Evolutionary conservation across 2,797 vertebrate species (phyloP).

Genomic region (Gallinago stenura): DNA sequence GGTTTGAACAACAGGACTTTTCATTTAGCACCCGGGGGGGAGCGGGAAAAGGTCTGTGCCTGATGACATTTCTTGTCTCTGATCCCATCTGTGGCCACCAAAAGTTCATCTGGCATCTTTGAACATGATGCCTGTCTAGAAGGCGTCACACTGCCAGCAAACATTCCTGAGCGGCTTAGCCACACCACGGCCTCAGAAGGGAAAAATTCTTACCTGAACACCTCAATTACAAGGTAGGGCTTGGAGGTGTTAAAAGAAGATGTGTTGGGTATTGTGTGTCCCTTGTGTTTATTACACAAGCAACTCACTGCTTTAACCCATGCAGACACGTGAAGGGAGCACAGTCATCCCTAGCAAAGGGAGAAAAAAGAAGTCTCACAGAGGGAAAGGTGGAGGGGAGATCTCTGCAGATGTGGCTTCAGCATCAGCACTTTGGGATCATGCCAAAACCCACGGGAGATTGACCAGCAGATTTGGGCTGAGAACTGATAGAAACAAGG

Average conservation of each 20-base stretch:
- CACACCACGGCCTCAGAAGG: rapidly evolving
- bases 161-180: background rate
- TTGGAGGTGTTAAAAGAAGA: background rate
- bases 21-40: background rate
- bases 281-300: background rate
- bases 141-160: background rate
- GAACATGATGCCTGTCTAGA: background rate
- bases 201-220: background rate
- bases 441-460: background rate
- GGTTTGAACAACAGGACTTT: background rate
- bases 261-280: background rate
- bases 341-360: background rate
- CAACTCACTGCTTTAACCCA: background rate
- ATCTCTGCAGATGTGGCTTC: background rate
- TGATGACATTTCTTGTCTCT: background rate
- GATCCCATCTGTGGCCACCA: background rate
- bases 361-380: background rate
- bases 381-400: background rate
- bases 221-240: background rate
- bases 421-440: background rate
- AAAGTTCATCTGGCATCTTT: background rate
- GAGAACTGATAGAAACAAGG: background rate
- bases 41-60: background rate
- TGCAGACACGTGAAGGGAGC: background rate
- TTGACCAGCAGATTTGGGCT: background rate